phyloP scores from a whole-genome alignment of 2,888 invertebrate species.

The Drosophila borealis region DNA sequence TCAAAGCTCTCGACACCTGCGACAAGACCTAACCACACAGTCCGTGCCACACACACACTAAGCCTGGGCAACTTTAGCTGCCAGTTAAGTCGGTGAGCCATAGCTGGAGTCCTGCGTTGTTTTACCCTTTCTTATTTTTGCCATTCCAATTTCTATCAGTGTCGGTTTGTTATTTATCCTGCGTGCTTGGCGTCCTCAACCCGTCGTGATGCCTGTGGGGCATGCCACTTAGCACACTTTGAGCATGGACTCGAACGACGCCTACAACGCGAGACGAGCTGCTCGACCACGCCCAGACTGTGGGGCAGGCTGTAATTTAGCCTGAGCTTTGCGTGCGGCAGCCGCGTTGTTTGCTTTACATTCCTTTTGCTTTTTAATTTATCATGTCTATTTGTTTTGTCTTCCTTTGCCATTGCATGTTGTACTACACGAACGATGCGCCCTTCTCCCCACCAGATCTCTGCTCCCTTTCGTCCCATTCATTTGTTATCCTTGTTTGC shows the following conservation, averaged over 20 bases:
- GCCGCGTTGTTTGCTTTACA: slow-evolving; percentile 61
- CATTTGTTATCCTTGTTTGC: slow-evolving; percentile 74
- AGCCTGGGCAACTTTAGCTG: slow-evolving; percentile 14
- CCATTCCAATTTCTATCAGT: slow-evolving; percentile 56
- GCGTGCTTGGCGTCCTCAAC: slow-evolving; percentile 45
- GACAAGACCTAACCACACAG: slow-evolving; percentile 48
- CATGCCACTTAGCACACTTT: slow-evolving; percentile 73
- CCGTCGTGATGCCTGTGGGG: slow-evolving; percentile 55
- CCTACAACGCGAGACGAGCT: slow-evolving; percentile 34
- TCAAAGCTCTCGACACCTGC: slow-evolving; percentile 61
- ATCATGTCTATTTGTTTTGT: slow-evolving; percentile 80
- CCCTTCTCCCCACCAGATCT: background rate
- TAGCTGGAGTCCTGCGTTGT: background rate
- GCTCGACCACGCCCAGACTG: slow-evolving; percentile 38
- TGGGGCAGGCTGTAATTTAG: slow-evolving; percentile 53
- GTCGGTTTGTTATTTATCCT: slow-evolving; percentile 76
- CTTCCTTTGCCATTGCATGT: slow-evolving; percentile 56
- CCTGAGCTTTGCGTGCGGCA: slow-evolving; percentile 53
- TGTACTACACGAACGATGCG: slow-evolving; percentile 29
- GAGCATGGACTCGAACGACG: slow-evolving; percentile 36
- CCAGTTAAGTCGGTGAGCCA: background rate
- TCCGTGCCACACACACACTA: slow-evolving; percentile 14
- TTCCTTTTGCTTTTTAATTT: slow-evolving; percentile 74
- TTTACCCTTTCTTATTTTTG: slow-evolving; percentile 8
- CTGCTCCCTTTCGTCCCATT: slow-evolving; percentile 34